Percentiles rank a stretch among this genome's conserved stretches.
phyloP scores from a whole-genome alignment of 1,140 invertebrate species.

The Pogonomyrmex californicus region DNA sequence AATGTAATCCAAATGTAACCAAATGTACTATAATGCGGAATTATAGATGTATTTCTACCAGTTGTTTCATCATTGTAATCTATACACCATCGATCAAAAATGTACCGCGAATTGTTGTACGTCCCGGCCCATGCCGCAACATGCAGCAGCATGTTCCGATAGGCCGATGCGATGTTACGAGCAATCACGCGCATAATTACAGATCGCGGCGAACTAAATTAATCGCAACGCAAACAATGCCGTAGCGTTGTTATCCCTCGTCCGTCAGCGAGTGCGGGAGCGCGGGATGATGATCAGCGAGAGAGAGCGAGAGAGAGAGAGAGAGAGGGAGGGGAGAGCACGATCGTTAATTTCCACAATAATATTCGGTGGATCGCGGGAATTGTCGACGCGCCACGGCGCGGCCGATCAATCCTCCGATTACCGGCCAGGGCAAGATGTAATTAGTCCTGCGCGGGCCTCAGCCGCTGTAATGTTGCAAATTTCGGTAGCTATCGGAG shows the following conservation, averaged over 20 bases:
- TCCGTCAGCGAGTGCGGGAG: conserved; percentile 37
- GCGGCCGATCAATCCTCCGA: conserved; percentile 56
- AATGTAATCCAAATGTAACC: background rate
- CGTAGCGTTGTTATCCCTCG: conserved; percentile 55
- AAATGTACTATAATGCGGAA: background rate
- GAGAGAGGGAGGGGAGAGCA: background rate
- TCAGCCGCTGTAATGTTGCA: conserved; percentile 52
- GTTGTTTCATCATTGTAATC: conserved; percentile 23
- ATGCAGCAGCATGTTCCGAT: conserved; percentile 38
- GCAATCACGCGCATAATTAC: conserved; percentile 64
- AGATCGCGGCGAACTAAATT: conserved; percentile 61
- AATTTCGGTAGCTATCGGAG: conserved; percentile 69
- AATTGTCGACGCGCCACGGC: conserved; percentile 50
- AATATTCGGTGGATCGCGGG: conserved; percentile 48
- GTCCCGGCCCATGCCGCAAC: conserved; percentile 18
- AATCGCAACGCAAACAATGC: conserved; percentile 65
- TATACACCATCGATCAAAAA: conserved; percentile 39
- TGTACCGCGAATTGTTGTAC: conserved; percentile 35
- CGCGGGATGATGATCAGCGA: conserved; percentile 41
- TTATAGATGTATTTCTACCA: background rate
- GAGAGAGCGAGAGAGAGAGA: background rate
- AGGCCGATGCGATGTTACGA: conserved; percentile 59
- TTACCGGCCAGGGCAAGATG: conserved; percentile 58
- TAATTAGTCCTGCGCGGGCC: conserved; percentile 56
- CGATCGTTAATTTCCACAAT: conserved; percentile 58